Conservation (phyloP, 2,113 vertebrate genomes). For the Platysteira castanea region DNA sequence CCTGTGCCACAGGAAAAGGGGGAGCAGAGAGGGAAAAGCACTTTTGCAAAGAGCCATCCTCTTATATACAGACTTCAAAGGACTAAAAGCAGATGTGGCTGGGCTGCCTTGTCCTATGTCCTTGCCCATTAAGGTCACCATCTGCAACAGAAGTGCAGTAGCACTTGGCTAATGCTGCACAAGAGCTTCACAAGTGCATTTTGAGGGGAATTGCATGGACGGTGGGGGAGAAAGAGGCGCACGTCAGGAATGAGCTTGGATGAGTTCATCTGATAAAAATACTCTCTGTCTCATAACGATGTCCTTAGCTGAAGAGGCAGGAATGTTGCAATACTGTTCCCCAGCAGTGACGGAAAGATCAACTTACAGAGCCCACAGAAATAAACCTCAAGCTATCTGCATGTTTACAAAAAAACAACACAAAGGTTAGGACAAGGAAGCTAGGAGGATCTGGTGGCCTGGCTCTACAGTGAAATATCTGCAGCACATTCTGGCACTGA, state of each 20-base stretch:
- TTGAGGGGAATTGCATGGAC: not conserved
- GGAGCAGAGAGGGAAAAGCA: not conserved
- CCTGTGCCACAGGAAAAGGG: not conserved
- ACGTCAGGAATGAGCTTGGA: not conserved
- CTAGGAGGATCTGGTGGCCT: not conserved
- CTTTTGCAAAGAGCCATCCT: not conserved
- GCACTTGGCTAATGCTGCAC: not conserved
- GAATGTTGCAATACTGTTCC: conserved; percentile 67
- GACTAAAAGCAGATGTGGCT: not conserved
- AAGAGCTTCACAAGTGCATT: not conserved
- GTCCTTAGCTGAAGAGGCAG: conserved; percentile 59
- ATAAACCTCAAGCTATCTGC: conserved; percentile 44
- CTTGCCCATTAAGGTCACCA: not conserved
- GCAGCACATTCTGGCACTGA: not conserved
- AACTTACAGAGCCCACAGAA: conserved; percentile 58
- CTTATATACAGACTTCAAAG: not conserved
- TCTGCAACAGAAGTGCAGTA: not conserved
- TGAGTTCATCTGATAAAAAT: conserved; percentile 68
- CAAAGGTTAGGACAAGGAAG: conserved; percentile 56
- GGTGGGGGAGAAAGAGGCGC: not conserved
- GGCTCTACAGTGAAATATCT: not conserved
- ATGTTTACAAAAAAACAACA: conserved; percentile 56
- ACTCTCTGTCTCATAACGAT: conserved; percentile 54
- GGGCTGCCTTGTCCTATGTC: not conserved
- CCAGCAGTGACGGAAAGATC: conserved; percentile 59